These are phyloP conservation scores for Tiliqua scincoides DNA, from an alignment of 2,113 vertebrate genomes.

Conservation along the genomic window DNA sequence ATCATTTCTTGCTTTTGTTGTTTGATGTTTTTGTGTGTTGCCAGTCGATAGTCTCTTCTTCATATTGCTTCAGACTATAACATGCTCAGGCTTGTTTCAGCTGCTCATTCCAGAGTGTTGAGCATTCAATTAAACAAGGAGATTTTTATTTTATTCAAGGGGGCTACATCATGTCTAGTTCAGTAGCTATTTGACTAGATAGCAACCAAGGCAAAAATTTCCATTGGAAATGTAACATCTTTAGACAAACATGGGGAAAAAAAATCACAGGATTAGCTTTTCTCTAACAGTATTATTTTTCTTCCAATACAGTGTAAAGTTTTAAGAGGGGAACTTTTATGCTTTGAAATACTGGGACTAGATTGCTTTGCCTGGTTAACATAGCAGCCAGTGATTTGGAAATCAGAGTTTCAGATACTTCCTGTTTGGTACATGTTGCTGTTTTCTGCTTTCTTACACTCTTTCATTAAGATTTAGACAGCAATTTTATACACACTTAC, in stretches of 20 bases:
- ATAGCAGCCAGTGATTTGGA: constrained; percentile 43
- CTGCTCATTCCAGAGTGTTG: constrained; percentile 79
- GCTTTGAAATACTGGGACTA: constrained; percentile 68
- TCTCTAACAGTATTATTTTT: constrained; percentile 79
- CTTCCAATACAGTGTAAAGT: constrained; percentile 76
- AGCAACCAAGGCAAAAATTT: constrained; percentile 66
- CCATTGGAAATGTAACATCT: constrained; percentile 74
- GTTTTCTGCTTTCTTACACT: rapidly evolving
- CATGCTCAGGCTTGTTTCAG: constrained; percentile 78
- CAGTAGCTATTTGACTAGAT: constrained; percentile 66
- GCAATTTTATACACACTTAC: not conserved
- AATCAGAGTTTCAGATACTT: constrained; percentile 1
- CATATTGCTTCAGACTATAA: constrained; percentile 63
- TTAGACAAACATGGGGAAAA: constrained; percentile 69
- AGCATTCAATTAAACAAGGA: constrained; percentile 78
- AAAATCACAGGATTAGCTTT: constrained; percentile 79
- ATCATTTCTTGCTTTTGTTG: constrained; percentile 68
- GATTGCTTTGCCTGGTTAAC: constrained; percentile 75
- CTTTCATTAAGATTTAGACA: not conserved
- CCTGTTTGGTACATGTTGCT: not conserved
- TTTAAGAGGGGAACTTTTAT: constrained; percentile 74
- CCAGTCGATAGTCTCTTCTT: constrained; percentile 71
- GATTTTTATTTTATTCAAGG: constrained; percentile 79
- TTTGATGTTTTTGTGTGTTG: constrained; percentile 61
- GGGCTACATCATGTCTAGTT: constrained; percentile 69